Percentiles rank a stretch among this genome's conserved stretches.
phyloP scores from a whole-genome alignment of 2,888 invertebrate species.

The Brachypalpus laphriformis region DNA sequence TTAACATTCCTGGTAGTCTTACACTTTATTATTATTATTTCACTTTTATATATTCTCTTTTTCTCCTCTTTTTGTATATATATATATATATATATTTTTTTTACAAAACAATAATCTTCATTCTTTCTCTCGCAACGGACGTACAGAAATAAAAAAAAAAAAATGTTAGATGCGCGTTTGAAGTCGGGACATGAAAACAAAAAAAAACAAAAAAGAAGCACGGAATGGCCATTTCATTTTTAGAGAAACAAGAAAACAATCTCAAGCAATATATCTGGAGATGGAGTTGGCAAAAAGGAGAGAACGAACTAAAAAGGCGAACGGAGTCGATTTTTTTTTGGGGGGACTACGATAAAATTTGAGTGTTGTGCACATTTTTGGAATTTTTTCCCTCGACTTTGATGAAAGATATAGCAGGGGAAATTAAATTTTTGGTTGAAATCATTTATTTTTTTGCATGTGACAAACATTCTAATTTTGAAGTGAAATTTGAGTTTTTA shows the following conservation, averaged over 20 bases:
- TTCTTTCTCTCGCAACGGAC: slow-evolving; percentile 34
- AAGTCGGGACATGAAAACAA: slow-evolving; percentile 8
- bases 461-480: slow-evolving; percentile 21
- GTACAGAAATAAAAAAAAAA: slow-evolving; percentile 8
- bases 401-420: slow-evolving; percentile 29
- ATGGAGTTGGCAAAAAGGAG: slow-evolving; percentile 33
- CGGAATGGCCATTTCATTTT: slow-evolving; percentile 36
- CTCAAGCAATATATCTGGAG: slow-evolving; percentile 5
- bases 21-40: slow-evolving; percentile 52
- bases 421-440: background rate
- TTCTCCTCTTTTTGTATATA: background rate
- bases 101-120: slow-evolving; percentile 65
- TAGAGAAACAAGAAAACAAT: slow-evolving; percentile 21
- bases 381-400: slow-evolving; percentile 28
- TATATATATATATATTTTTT: slow-evolving; percentile 14
- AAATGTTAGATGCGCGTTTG: slow-evolving; percentile 48
- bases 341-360: slow-evolving; percentile 58
- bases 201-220: slow-evolving; percentile 19
- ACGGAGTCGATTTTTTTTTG: slow-evolving; percentile 11
- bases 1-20: slow-evolving; percentile 54
- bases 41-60: slow-evolving; percentile 22
- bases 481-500: background rate
- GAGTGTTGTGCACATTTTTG: slow-evolving; percentile 67
- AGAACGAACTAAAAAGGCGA: background rate
- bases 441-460: background rate